Base-by-base conservation (phyloP, 2,888 invertebrate genomes). In the Euzetes globulus region DNA sequence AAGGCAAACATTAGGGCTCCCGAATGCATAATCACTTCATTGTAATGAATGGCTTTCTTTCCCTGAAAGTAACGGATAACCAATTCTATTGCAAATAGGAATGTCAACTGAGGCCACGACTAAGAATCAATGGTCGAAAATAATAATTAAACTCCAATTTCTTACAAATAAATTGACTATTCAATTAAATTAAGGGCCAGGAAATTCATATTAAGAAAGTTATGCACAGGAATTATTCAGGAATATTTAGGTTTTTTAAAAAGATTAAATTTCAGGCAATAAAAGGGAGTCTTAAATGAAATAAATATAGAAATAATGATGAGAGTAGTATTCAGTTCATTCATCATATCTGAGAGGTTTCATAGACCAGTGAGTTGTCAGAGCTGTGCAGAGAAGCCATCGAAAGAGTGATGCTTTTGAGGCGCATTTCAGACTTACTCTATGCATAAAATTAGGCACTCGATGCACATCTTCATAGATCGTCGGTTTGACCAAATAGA, bases 361-460 rank as follows among this genome's bases (percentile, higher is more conserved):
- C 33, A 33, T 33, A 33, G 33, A 33, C 33, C 1, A 55, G 22
- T 55, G 55, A 55, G 11, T 55, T 25, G 55, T 55, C 25, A 52
- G 52, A n/a, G n/a, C 52, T 52, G 7, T 52, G 7, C 52, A 52
- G 4, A 52, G n/a, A 52, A 52, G 4, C 52, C 7, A 52, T 19
- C 22, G 19, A 19, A 19, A n/a, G 22, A 19, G 22, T n/a, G 22
- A 52, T n/a, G 15, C 5, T 52, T 19, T 47, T 47, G 33, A 33
- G 33, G 33, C 33, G 9, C 33, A 47, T 47, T 19, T 52, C 52
- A 52, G 19, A 68, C 68, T 68, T 68, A 68, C 68, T 45, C 68
- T 41, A 68, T 68, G 68, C 68, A 68, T 68, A 68, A 68, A 68
- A 68, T 68, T 68, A 19, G 68, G 68, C 68, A 68, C 68, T 33